Evolutionary conservation across 2,888 invertebrate species (phyloP), one percentile per base, ranked within the genome.

Genomic region (Dusona sp.): DNA sequence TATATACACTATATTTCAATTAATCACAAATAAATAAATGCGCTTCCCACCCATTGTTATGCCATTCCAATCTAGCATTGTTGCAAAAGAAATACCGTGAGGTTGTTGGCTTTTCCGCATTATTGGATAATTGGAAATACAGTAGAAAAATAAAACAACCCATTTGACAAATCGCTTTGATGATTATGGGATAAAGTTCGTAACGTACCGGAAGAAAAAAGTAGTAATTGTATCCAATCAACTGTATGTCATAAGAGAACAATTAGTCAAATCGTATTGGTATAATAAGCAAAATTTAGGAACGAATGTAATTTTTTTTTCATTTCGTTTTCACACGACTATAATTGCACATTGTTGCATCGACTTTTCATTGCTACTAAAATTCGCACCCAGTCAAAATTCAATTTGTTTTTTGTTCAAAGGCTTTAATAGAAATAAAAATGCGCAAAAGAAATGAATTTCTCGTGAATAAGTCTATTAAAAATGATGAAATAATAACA

Each of bases 401-500:
- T 13, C 25, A 57, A 61, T 29, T 13, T 13, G 4, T 29, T 61
- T n/a, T 61, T 16, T 16, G 1, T 29, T 29, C 29, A 11, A 4
- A 29, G 6, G 61, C 7, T 3, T n/a, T 29, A 7, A 19, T 48
- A 0, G n/a, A 48, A 48, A 6, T 11, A 11, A 48, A 48, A 57
- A 57, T 57, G 25, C 57, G 25, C 6, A 13, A 29, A 3, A 29
- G 16, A 29, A 61, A 61, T 29, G 16, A 61, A 29, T 16, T 29
- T 61, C 61, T 29, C 16, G 16, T 29, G 16, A 61, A 61, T 61
- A 16, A 25, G 25, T 16, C 61, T 61, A 65, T 38, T n/a, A 65
- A 33, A 33, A 65, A 72, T 72, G 51, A 72, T 11, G 78, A 42
- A 33, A 78, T 75, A 83, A 73, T 77, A 57, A 83, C 79, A 84